These are phyloP conservation scores for Malurus elegans DNA, from an alignment of 2,113 vertebrate species.

Conservation along the genomic window DNA sequence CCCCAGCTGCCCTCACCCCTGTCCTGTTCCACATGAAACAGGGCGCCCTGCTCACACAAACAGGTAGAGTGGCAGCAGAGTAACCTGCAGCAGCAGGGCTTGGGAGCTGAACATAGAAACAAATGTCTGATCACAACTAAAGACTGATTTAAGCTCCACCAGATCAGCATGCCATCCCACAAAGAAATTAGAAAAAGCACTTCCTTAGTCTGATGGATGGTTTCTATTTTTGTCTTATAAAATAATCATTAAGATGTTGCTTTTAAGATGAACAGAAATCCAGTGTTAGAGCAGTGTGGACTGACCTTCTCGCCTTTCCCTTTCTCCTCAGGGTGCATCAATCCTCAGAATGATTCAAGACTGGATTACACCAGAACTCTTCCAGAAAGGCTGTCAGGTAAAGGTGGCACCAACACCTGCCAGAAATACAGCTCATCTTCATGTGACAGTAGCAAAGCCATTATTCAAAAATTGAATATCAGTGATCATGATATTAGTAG, in stretches of 20 bases:
- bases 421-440: not conserved
- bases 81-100: not conserved
- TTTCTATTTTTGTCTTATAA: not conserved
- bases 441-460: not conserved
- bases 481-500: not conserved
- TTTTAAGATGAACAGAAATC: not conserved
- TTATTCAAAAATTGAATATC: not conserved
- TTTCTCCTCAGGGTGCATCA: constrained; percentile 79
- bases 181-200: not conserved
- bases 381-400: constrained; percentile 85
- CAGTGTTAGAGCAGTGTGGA: not conserved
- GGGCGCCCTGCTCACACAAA: not conserved
- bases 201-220: not conserved
- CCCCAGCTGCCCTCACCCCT: not conserved
- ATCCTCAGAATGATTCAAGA: constrained; percentile 86
- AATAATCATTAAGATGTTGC: not conserved
- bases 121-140: not conserved
- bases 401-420: not conserved
- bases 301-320: not conserved
- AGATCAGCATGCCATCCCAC: not conserved
- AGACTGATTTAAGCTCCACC: not conserved
- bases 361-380: constrained; percentile 79
- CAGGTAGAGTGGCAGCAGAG: no score
- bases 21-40: not conserved
- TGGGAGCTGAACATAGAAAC: rapidly evolving